Evolutionary conservation across 2,888 invertebrate species (phyloP), one percentile per base, ranked within the genome.

Genomic region (Hartigia nigra): DNA sequence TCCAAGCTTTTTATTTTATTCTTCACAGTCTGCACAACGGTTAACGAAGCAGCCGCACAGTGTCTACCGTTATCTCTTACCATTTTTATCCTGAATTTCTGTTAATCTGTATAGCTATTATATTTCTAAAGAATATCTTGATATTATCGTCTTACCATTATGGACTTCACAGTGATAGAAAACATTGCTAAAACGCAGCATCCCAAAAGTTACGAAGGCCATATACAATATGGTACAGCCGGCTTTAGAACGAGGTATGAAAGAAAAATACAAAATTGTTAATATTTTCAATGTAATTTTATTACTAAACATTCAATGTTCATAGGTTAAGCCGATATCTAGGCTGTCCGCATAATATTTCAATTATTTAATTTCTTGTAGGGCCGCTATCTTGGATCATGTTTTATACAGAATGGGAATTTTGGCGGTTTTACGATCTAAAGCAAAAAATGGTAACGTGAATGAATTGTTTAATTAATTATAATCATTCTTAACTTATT

Each of bases 321-420:
- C 55, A 55, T 55, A 55, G 55, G 55, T 55, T 55, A 55, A 55
- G 55, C 23, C 2, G 9, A 55, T 23, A 55, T 55, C 23, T 23
- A 55, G 55, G 5, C 39, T 55, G 5, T 55, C 23, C 2, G 79
- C 32, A 74, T 14, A 77, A 76, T 4, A 74, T 75, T 79, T 78
- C 31, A 77, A 77, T 80, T 55, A 75, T 75, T 69, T n/a, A 78
- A n/a, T 34, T 32, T 74, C 90, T 94, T 94, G 76, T 92, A 98
- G 98, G 90, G 97, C 97, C 69, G 95, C 94, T 83, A 92, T 95
- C 81, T 92, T 99, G 88, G 96, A 97, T 85, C 98, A 98, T 94
- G 96, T 99, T 34, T 95, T 98, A 92, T 99, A 96, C 91, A 95
- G 99, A 78, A 97, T 99, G 96, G 99, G 99, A 4, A 92, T 99